Base-by-base conservation (phyloP, 2,888 invertebrate genomes). In the Polyommatus icarus region DNA sequence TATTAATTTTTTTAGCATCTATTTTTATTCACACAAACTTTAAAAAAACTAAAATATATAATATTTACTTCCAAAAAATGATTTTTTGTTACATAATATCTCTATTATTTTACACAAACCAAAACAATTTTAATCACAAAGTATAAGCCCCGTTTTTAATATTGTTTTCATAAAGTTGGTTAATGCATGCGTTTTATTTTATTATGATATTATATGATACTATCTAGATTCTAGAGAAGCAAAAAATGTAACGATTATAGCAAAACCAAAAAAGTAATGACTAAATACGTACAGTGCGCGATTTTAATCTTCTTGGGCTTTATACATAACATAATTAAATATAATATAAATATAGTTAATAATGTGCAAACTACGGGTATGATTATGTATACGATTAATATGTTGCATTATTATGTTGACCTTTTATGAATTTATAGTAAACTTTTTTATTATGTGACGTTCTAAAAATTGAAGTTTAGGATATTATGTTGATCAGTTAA, bases 401-500 rank as follows among this genome's bases (percentile, higher is more conserved):
- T 24, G 15, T 73, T 73, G 20, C n/a, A 72, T 20, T 73, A 40
- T 73, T 46, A 50, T 73, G 73, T 73, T 73, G 73, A 73, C 73
- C 73, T 50, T 15, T n/a, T n/a, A n/a, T n/a, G n/a, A n/a, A n/a
- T n/a, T n/a, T n/a, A n/a, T n/a, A n/a, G n/a, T n/a, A n/a, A n/a
- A n/a, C n/a, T n/a, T 15, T 54, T 0, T 50, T 50, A 15, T 50
- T 3, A 15, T 1, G 40, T 40, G 50, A 15, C 15, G 15, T 15
- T 50, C 3, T 4, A 50, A 15, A 50, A 0, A 15, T 50, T 50
- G 15, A 40, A 40, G 40, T 15, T 50, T 50, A 50, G 15, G 7
- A 15, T 15, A 15, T 54, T 0, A 54, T 54, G 18, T 54, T 1
- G 18, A 18, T 15, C 12, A 54, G 50, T 54, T 54, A 15, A 54